These are phyloP conservation scores for Gastrophryne carolinensis DNA, from an alignment of 2,797 vertebrate genomes.

Conservation along the genomic window DNA sequence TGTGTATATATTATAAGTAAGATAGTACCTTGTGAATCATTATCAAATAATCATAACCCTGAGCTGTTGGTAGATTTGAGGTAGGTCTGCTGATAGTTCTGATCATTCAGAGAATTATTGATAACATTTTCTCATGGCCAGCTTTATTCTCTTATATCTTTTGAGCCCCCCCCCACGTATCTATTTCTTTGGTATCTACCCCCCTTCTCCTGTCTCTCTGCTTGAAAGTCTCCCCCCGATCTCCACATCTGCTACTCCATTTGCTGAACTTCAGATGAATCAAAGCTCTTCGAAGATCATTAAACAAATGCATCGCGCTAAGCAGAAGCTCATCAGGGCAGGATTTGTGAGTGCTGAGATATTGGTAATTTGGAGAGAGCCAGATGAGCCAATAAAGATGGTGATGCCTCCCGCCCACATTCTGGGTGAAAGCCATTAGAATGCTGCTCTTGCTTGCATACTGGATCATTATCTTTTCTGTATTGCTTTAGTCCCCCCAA, in stretches of 20 bases:
- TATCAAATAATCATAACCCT: too few relatives aligned
- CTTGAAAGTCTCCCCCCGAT: background rate
- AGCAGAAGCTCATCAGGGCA: slow-evolving; percentile 5
- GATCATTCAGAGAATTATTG: too few relatives aligned
- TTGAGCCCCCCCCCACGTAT: background rate
- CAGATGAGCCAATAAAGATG: background rate
- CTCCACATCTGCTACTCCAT: slow-evolving; percentile 3
- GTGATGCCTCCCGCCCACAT: background rate
- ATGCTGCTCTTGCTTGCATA: too few relatives aligned
- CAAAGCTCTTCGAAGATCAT: slow-evolving; percentile 26
- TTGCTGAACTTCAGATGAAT: slow-evolving; percentile 15
- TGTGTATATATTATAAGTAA: too few relatives aligned
- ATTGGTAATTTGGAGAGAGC: background rate
- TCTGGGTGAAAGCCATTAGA: too few relatives aligned
- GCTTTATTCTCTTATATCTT: too few relatives aligned
- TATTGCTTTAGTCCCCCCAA: too few relatives aligned
- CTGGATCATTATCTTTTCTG: too few relatives aligned
- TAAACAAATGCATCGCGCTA: slow-evolving; percentile 21
- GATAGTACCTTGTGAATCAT: too few relatives aligned
- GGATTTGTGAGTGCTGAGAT: slow-evolving; percentile 1
- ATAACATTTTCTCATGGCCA: too few relatives aligned
- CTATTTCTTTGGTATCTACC: background rate
- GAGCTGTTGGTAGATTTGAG: too few relatives aligned
- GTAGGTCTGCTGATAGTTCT: too few relatives aligned
- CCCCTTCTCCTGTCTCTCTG: background rate